Base-by-base conservation (phyloP, 2,113 vertebrate genomes). In the Eira barbara region DNA sequence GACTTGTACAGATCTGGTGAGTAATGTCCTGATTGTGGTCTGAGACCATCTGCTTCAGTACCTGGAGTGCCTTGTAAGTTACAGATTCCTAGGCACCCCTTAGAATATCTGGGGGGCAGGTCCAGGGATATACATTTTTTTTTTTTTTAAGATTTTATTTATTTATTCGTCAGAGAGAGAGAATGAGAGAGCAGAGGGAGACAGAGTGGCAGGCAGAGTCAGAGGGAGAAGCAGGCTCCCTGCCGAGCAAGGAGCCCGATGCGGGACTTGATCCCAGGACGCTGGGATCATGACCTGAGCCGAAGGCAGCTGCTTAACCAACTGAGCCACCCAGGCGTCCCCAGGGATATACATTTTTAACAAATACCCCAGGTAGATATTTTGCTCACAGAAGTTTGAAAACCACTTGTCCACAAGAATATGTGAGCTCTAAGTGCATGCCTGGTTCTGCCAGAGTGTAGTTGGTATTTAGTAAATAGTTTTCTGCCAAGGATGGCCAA, bases 361-460 rank as follows among this genome's bases (percentile, higher is more conserved):
- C 31, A 73, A 85, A 78, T 20, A 10, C 17, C 17, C 31, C 63
- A 73, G 29, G 55, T 82, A 9, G 67, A 29, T 29, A 25, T 83
- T 47, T 21, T 13, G 18, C 78, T 31, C 29, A 31, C 59, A 25
- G 2, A 71, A 78, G 67, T 63, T 67, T 42, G 49, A 91, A 59
- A 93, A 4, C 49, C 47, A 11, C 52, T 59, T 17, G 1, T 17
- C 39, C 36, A 25, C 2, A 36, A 25, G 36, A 36, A 15, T 25
- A 3, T 3, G 1, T 39, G 83, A 79, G 52, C 14, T 79, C 36
- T 34, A 1, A 9, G 8, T 15, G 0, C 23, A 31, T 1, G 0
- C 67, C 27, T n/a, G 18, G 18, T 67, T 67, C 39, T 57, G 17
- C 57, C 47, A 4, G 31, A 2, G 7, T 71, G 8, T 45, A 59